A percentile compares a stretch with the other conserved stretches of the same genome.
Evolutionary conservation across 2,797 vertebrate species (phyloP).

Genomic region (Silurus lanzhouensis): DNA sequence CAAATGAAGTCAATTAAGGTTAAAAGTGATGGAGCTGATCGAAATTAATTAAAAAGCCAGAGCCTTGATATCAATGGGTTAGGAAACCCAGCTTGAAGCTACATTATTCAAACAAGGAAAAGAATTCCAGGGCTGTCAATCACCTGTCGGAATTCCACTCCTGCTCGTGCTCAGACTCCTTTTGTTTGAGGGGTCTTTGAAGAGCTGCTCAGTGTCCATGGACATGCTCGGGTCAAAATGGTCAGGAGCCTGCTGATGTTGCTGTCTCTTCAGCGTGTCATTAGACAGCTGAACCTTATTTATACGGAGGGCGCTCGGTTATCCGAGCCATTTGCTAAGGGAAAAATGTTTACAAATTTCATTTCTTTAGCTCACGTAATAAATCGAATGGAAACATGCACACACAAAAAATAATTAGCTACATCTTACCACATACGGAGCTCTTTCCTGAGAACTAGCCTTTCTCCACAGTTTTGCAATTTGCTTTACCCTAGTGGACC

Average conservation of each 20-base stretch:
- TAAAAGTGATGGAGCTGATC: slow-evolving; percentile 39
- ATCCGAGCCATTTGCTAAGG: slow-evolving; percentile 95
- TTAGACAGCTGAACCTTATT: slow-evolving; percentile 94
- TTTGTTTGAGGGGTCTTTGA: slow-evolving; percentile 90
- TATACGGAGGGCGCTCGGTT: slow-evolving; percentile 93
- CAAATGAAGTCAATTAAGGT: slow-evolving; percentile 42
- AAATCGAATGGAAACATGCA: background rate
- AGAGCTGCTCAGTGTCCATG: slow-evolving; percentile 80
- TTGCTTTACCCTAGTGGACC: slow-evolving; percentile 94
- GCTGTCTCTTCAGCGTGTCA: slow-evolving; percentile 85
- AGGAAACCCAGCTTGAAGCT: slow-evolving; percentile 37
- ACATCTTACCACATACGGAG: slow-evolving; percentile 89
- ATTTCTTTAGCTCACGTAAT: background rate
- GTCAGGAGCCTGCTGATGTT: slow-evolving; percentile 71
- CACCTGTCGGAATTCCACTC: slow-evolving; percentile 98
- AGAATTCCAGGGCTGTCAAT: slow-evolving; percentile 47
- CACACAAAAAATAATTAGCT: background rate
- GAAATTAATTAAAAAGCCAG: slow-evolving; percentile 33
- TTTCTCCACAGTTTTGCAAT: slow-evolving; percentile 98
- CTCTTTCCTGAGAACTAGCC: slow-evolving; percentile 94
- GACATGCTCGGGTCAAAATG: slow-evolving; percentile 78
- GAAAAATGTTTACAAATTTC: background rate
- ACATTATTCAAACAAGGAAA: slow-evolving; percentile 11
- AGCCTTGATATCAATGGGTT: slow-evolving; percentile 42
- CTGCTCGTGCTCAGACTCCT: slow-evolving; percentile 94